Evolutionary conservation across 2,797 vertebrate genomes (phyloP), one percentile per base, ranked within the genome.

Genomic region (Channallabes apus): DNA sequence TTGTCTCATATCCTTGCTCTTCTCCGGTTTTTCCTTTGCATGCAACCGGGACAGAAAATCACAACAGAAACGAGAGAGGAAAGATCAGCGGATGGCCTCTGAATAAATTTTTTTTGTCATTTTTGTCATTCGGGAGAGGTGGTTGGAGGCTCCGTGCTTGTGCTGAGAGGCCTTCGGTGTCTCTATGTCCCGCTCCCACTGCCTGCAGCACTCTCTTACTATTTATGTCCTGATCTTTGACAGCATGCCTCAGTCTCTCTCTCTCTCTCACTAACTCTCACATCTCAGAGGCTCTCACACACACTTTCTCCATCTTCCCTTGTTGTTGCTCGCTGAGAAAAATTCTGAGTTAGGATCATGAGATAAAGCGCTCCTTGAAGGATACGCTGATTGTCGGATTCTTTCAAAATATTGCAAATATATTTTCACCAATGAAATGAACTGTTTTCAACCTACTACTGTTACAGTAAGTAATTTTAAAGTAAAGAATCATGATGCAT

Each of bases 151-250:
- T 88, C 90, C 90, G 89, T 92, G 88, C 88, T 91, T 90, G 90
- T 91, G 91, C 86, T 85, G 93, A 91, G 90, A 89, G 89, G 89
- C 91, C 93, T 91, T 90, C 87, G 77, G 91, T 84, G 80, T 90
- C 84, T 85, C 90, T 91, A 87, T 93, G 92, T 93, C 93, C 92
- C 38, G 59, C 69, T 82, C 78, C 90, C 89, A 84, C 89, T 62
- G 91, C 94, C 94, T 88, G 87, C 77, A 94, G 92, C 91, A 80
- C 87, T 90, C 91, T 92, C 92, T 94, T 92, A 93, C 92, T 94
- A 94, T 95, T 94, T 94, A 94, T 94, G 92, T 93, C 91, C 91
- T 93, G 91, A 94, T 94, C 92, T 94, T 91, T 94, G 93, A 93
- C 93, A 92, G 84, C 82, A 56, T 84, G 20, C 61, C 62, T 79